phyloP scores from a whole-genome alignment of 2,888 invertebrate genomes.

The Clusia tigrina region DNA sequence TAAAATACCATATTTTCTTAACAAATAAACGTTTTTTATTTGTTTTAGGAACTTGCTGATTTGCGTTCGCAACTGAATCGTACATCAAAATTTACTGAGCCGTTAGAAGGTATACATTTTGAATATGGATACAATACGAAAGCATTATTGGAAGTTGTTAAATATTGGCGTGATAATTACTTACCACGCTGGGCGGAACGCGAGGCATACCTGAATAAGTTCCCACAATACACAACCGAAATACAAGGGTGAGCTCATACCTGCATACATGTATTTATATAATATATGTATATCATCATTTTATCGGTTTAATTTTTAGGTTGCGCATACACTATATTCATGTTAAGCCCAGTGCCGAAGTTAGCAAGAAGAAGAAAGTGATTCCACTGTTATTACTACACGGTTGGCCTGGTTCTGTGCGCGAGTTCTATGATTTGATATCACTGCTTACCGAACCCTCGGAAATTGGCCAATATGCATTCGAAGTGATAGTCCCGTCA shows the following conservation, averaged over 20 bases:
- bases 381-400: conserved; percentile 68
- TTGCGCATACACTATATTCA: conserved; percentile 72
- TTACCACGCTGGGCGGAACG: conserved; percentile 73
- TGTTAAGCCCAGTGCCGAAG: conserved; percentile 68
- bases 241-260: conserved; percentile 70
- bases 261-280: too few species aligned
- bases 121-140: conserved; percentile 82
- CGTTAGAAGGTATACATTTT: conserved; percentile 75
- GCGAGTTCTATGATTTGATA: conserved; percentile 80
- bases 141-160: conserved; percentile 72
- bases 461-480: conserved; percentile 65
- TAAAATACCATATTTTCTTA: not conserved
- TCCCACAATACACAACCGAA: conserved; percentile 77
- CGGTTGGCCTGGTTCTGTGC: conserved; percentile 86
- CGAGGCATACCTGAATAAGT: conserved; percentile 74
- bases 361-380: conserved; percentile 21
- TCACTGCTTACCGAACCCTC: conserved; percentile 67
- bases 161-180: conserved; percentile 82
- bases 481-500: conserved; percentile 67
- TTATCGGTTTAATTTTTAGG: conserved; percentile 19
- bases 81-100: conserved; percentile 66
- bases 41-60: conserved; percentile 65
- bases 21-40: not conserved
- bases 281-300: too few species aligned
- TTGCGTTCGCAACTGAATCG: conserved; percentile 69